These are phyloP conservation scores for Ciona savignyi DNA, from an alignment of 23 tunicate genomes.

Conservation along the genomic window DNA sequence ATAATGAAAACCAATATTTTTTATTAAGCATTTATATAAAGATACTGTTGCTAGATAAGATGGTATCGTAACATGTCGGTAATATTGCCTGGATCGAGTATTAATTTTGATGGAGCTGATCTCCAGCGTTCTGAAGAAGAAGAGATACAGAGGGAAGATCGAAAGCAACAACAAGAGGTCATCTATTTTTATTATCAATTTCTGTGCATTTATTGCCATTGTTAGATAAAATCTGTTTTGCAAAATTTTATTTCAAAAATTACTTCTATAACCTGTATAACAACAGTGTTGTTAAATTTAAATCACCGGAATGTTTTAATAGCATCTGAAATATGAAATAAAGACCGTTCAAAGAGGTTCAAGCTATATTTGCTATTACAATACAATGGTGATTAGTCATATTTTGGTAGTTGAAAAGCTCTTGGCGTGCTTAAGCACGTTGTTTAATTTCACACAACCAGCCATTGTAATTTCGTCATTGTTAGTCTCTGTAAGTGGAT, in stretches of 20 bases:
- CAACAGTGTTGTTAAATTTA: too few relatives aligned
- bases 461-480: background rate
- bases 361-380: too few relatives aligned
- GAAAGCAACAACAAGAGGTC: slow-evolving; percentile 77
- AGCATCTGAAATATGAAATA: too few relatives aligned
- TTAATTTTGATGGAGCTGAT: slow-evolving; percentile 72
- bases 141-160: slow-evolving; percentile 68
- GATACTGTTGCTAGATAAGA: background rate
- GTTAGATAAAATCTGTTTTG: too few relatives aligned
- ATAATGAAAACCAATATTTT: too few relatives aligned
- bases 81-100: slow-evolving; percentile 76
- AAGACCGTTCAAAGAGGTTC: too few relatives aligned
- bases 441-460: background rate
- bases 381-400: too few relatives aligned
- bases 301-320: too few relatives aligned
- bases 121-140: slow-evolving; percentile 75
- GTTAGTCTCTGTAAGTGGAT: background rate
- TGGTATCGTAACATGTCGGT: slow-evolving; percentile 39
- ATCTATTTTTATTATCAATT: background rate
- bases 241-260: too few relatives aligned
- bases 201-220: too few relatives aligned
- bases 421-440: background rate
- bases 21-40: too few relatives aligned
- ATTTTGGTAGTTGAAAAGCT: background rate
- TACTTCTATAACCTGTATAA: too few relatives aligned